Evolutionary conservation across 2,113 vertebrate species (phyloP).

Genomic region (Elephas maximus): DNA sequence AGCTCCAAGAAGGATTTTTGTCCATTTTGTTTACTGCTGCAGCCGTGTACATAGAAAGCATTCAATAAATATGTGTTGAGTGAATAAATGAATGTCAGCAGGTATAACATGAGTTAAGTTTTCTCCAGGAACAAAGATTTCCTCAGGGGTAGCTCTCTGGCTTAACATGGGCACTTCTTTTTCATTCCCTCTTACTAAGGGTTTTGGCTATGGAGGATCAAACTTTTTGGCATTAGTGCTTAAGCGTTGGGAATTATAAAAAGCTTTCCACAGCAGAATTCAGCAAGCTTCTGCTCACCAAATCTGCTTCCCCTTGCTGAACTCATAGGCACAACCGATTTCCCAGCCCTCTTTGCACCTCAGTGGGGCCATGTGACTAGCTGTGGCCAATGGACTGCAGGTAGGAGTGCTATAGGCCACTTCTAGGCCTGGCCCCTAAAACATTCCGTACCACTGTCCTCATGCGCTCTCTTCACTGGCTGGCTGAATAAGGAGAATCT

Average conservation of each 20-base stretch:
- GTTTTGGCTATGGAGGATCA: not conserved
- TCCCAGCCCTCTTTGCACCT: rapidly evolving
- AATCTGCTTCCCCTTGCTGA: not conserved
- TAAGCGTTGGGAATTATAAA: not conserved
- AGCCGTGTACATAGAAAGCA: not conserved
- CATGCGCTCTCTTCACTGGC: not conserved
- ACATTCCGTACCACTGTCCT: not conserved
- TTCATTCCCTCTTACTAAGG: not conserved
- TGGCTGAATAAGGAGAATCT: not conserved
- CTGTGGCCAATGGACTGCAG: rapidly evolving
- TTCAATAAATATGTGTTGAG: not conserved
- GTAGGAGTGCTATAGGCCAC: rapidly evolving
- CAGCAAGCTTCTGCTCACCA: no score
- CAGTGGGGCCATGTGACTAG: not conserved
- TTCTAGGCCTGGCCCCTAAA: not conserved
- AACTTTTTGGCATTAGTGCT: not conserved
- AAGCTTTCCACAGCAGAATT: not conserved
- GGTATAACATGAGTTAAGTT: not conserved
- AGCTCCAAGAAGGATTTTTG: not conserved
- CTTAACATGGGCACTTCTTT: not conserved
- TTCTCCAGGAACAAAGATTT: not conserved
- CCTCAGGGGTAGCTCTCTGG: not conserved
- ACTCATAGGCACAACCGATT: not conserved
- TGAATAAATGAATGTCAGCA: not conserved
- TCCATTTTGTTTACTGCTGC: not conserved